phyloP scores from a whole-genome alignment of 1,140 invertebrate species.

The Ericerus pela region DNA sequence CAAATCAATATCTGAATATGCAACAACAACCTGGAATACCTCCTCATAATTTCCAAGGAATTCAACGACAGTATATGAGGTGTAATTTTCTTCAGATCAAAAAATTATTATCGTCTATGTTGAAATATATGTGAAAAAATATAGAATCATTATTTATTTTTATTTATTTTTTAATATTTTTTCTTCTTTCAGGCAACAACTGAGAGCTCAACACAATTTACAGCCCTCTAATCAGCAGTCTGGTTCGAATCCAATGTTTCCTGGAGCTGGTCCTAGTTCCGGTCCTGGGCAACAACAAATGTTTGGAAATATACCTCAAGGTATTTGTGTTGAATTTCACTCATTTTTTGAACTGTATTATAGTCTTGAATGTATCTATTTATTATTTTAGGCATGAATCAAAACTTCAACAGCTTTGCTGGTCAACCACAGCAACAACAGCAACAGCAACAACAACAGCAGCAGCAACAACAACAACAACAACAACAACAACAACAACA shows the following conservation, averaged over 20 bases:
- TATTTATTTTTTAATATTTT: conserved; percentile 13
- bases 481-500: conserved; percentile 36
- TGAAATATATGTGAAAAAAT: neutral
- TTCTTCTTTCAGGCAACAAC: conserved; percentile 32
- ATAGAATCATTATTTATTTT: neutral
- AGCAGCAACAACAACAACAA: conserved; percentile 33
- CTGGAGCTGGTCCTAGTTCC: conserved; percentile 20
- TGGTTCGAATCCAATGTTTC: conserved; percentile 19
- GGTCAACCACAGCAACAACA: conserved; percentile 25
- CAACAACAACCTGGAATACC: conserved; percentile 19
- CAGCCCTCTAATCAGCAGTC: conserved; percentile 20
- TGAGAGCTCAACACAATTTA: conserved; percentile 33
- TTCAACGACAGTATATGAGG: conserved; percentile 37
- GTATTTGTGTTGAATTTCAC: conserved; percentile 14
- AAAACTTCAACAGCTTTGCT: conserved; percentile 24
- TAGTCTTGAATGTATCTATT: conserved; percentile 10
- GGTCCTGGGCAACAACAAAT: conserved; percentile 20
- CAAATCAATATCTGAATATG: conserved; percentile 34
- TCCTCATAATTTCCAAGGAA: conserved; percentile 30
- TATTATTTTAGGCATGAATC: conserved; percentile 23
- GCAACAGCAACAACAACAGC: conserved; percentile 33
- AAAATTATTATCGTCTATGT: neutral
- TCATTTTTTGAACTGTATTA: neutral
- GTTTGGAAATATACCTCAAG: conserved; percentile 18
- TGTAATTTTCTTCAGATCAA: too few species aligned